Conservation (phyloP, 2,888 invertebrate species). For the Scaptodrosophila latifasciaeformis region DNA sequence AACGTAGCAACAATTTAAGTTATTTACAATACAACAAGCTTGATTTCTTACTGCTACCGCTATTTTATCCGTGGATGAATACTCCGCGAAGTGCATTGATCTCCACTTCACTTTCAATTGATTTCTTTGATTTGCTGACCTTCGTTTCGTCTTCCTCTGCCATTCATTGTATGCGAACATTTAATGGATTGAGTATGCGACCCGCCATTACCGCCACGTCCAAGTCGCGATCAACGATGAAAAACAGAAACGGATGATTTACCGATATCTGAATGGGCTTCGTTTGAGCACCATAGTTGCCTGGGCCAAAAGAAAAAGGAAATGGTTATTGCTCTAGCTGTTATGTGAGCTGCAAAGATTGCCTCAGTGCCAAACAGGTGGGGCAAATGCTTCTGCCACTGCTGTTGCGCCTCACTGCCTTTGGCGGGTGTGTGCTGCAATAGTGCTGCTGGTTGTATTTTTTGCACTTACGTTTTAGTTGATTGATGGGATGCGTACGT, state of each 20-base stretch:
- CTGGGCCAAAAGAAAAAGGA: conserved; percentile 52
- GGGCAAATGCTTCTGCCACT: conserved; percentile 38
- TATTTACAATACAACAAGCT: too few species aligned
- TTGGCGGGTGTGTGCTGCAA: conserved; percentile 56
- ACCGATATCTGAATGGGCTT: conserved; percentile 83
- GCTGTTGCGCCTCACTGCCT: conserved; percentile 52
- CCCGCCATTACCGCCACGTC: conserved; percentile 88
- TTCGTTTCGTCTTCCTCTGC: conserved; percentile 37
- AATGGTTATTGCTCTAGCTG: conserved; percentile 45
- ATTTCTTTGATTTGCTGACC: conserved; percentile 30
- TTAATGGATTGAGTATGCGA: conserved; percentile 88
- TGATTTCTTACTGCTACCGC: too few species aligned
- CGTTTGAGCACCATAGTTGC: conserved; percentile 71
- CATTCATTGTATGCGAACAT: conserved; percentile 84
- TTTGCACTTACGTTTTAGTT: conserved; percentile 74
- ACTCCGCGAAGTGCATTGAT: conserved; percentile 25
- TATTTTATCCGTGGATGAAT: too few species aligned
- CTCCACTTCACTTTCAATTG: conserved; percentile 50
- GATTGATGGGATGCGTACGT: conserved; percentile 80
- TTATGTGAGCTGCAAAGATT: conserved; percentile 7
- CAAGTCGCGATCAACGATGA: conserved; percentile 87
- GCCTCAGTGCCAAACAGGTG: conserved; percentile 30
- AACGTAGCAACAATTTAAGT: too few species aligned
- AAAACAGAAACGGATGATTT: conserved; percentile 89
- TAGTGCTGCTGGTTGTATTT: too few species aligned